phyloP scores from a whole-genome alignment of 1,140 invertebrate genomes.

The Pseudomyrmex flavicornis region DNA sequence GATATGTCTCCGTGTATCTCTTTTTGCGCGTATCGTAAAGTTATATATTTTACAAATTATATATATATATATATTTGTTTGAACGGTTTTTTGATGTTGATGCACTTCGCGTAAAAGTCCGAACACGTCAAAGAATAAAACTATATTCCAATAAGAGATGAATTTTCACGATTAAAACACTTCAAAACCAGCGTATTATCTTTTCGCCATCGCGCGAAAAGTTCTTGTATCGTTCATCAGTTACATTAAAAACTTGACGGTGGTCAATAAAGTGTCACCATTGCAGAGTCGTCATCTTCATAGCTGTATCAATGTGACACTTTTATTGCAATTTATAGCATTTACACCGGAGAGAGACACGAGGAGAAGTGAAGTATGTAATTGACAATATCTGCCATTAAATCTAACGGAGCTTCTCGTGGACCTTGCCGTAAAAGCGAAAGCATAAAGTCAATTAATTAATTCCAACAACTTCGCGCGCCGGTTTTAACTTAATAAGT shows the following conservation, averaged over 20 bases:
- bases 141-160: too few species aligned
- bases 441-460: constrained; percentile 59
- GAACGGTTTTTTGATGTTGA: neutral
- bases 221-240: neutral
- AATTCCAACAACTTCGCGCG: constrained; percentile 28
- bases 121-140: neutral
- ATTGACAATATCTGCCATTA: constrained; percentile 22
- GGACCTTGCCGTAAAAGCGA: neutral
- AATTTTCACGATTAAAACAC: too few species aligned
- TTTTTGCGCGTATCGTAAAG: constrained; percentile 13
- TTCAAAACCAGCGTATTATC: neutral
- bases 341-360: neutral
- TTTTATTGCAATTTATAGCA: neutral
- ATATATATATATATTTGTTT: neutral
- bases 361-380: neutral
- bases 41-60: neutral
- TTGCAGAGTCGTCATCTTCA: too few species aligned
- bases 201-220: neutral
- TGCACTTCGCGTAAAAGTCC: constrained; percentile 28
- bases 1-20: constrained; percentile 1
- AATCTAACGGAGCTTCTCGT: constrained; percentile 30
- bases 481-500: constrained; percentile 42
- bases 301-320: neutral
- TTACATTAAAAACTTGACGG: too few species aligned
- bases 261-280: too few species aligned